A percentile compares a stretch with the other conserved stretches of the same genome.
Evolutionary conservation across 2,888 invertebrate genomes (phyloP).

Genomic region (Eilema griseolum): DNA sequence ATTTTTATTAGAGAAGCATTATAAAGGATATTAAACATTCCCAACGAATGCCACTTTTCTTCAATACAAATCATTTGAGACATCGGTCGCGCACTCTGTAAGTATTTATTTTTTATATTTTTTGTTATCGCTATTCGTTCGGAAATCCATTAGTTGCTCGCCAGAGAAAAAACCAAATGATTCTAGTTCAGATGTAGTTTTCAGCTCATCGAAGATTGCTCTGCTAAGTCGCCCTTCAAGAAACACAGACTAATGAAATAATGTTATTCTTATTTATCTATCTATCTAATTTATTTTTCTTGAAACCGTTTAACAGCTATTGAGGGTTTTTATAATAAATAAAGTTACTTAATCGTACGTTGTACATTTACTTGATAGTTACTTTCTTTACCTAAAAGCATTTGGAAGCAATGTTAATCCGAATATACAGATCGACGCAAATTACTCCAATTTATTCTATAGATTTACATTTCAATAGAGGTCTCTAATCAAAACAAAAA

Average conservation of each 20-base stretch:
- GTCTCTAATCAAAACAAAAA: constrained; percentile 18
- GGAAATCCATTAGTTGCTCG: constrained; percentile 69
- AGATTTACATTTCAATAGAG: constrained; percentile 11
- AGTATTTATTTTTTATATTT: constrained; percentile 44
- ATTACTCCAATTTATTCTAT: background rate
- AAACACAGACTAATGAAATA: constrained; percentile 47
- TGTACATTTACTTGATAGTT: background rate
- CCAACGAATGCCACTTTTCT: constrained; percentile 53
- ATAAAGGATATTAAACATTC: constrained; percentile 64
- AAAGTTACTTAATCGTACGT: background rate
- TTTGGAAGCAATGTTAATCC: constrained; percentile 5
- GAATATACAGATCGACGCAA: constrained; percentile 12
- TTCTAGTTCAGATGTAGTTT: constrained; percentile 60
- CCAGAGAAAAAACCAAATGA: constrained; percentile 50
- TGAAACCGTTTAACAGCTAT: background rate
- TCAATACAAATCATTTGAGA: constrained; percentile 64
- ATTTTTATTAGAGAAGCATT: constrained; percentile 13
- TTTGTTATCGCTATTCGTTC: constrained; percentile 56
- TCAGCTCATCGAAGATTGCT: constrained; percentile 65
- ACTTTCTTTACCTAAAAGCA: background rate
- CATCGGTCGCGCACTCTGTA: constrained; percentile 49
- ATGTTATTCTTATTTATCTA: constrained; percentile 25
- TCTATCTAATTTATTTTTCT: constrained; percentile 5
- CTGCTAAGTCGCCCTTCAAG: constrained; percentile 41
- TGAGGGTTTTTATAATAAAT: background rate